Conservation (phyloP, 2,888 invertebrate species). For the Rhingia rostrata region DNA sequence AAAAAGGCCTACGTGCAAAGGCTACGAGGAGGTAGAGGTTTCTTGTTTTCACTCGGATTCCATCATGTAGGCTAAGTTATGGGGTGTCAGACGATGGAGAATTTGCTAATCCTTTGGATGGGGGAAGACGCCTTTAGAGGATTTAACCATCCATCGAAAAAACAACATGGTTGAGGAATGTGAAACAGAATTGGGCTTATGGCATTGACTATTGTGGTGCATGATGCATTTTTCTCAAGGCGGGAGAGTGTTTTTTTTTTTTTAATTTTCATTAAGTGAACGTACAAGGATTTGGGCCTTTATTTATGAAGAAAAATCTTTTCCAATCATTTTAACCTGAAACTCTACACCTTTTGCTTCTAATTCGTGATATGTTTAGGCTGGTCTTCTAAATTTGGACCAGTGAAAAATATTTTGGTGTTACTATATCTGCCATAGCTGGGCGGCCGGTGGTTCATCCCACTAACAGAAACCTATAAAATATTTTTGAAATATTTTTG, state of each 20-base stretch:
- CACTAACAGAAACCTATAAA: too few relatives aligned
- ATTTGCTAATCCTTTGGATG: constrained; percentile 21
- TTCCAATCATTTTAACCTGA: too few relatives aligned
- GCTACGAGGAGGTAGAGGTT: neutral
- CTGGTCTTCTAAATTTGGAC: too few relatives aligned
- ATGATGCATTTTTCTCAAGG: too few relatives aligned
- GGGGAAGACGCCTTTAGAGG: constrained; percentile 10
- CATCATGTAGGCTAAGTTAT: constrained; percentile 28
- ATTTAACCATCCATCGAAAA: constrained; percentile 16
- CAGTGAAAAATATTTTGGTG: too few relatives aligned
- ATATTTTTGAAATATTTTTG: too few relatives aligned
- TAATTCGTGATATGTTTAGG: too few relatives aligned
- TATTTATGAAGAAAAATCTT: too few relatives aligned
- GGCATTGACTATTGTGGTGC: constrained; percentile 11
- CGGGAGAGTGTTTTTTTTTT: neutral
- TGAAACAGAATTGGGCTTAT: neutral
- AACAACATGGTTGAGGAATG: constrained; percentile 36
- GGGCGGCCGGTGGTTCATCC: too few relatives aligned
- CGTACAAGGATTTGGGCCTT: too few relatives aligned
- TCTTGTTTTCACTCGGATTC: constrained; percentile 31
- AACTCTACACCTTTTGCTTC: too few relatives aligned
- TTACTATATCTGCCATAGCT: too few relatives aligned
- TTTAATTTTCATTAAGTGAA: neutral
- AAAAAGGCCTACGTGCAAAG: neutral
- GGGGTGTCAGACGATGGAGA: neutral